Base-by-base conservation (phyloP, 2,888 invertebrate genomes). In the Diaperis boleti region DNA sequence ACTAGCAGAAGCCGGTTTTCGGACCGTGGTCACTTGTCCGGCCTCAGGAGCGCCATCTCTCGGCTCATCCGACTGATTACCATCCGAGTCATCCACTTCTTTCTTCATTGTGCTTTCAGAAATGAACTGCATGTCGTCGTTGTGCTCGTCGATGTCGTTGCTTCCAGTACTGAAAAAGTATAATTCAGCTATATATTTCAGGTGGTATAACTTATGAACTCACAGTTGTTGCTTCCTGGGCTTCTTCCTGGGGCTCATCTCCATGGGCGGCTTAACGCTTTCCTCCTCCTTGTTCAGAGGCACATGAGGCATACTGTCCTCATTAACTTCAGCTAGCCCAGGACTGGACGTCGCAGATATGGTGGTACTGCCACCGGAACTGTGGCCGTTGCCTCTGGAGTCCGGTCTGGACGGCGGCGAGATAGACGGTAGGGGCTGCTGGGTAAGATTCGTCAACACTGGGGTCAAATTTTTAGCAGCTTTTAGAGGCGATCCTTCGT, bases 141-240 rank as follows among this genome's bases (percentile, higher is more conserved):
- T 82, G 66, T 81, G 81, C 70, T 85, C 85, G 47, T 84, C 83
- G 13, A 85, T 76, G 70, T 85, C 85, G 76, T 85, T 85, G 18
- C 83, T 84, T 10, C 85, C 84, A 61, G 84, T 83, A 59, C 85
- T 85, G 70, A n/a, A 35, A 45, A 39, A 4, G 4, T 35, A 35
- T 35, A 35, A 35, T 35, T 35, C n/a, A n/a, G 13, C 35, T 35
- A 35, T 10, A n/a, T n/a, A n/a, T n/a, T n/a, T n/a, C 35, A 35
- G 13, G 13, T 11, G 5, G n/a, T n/a, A n/a, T n/a, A n/a, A n/a
- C n/a, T n/a, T n/a, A n/a, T n/a, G n/a, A n/a, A 47, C 89, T 85
- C 82, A 94, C 94, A 94, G 84, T 82, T 91, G 89, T 72, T 92
- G 96, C 78, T 97, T 95, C 62, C 96, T 85, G 0, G 96, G 94